Conservation (phyloP, 1,140 invertebrate species). For the Pseudoatta argentina region DNA sequence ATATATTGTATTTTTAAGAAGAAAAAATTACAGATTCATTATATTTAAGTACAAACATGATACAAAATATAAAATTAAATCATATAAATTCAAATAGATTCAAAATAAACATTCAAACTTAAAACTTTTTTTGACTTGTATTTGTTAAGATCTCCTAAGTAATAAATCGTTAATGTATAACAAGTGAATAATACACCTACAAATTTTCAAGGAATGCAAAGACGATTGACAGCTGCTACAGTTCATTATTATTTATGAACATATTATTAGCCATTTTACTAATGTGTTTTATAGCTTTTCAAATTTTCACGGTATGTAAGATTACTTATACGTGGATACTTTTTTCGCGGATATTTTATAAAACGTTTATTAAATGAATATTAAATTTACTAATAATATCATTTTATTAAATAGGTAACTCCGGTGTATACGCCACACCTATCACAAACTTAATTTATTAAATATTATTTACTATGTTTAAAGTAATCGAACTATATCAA, state of each 20-base stretch:
- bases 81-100: neutral
- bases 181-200: neutral
- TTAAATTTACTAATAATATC: neutral
- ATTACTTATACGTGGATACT: neutral
- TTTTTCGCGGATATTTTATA: neutral
- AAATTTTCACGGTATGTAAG: constrained; percentile 52
- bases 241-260: constrained; percentile 55
- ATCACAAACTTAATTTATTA: no score
- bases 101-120: neutral
- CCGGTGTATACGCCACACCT: no score
- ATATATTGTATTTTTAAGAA: no score
- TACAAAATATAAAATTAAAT: no score
- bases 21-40: no score
- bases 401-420: neutral
- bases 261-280: constrained; percentile 43
- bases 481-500: no score
- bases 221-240: constrained; percentile 66
- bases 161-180: neutral
- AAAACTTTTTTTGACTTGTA: neutral
- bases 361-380: neutral
- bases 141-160: neutral
- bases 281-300: constrained; percentile 62
- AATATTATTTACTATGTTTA: no score
- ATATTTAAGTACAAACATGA: no score
- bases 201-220: constrained; percentile 32